Base-by-base conservation (phyloP, 2,113 vertebrate species). In the Crotalus tigris region DNA sequence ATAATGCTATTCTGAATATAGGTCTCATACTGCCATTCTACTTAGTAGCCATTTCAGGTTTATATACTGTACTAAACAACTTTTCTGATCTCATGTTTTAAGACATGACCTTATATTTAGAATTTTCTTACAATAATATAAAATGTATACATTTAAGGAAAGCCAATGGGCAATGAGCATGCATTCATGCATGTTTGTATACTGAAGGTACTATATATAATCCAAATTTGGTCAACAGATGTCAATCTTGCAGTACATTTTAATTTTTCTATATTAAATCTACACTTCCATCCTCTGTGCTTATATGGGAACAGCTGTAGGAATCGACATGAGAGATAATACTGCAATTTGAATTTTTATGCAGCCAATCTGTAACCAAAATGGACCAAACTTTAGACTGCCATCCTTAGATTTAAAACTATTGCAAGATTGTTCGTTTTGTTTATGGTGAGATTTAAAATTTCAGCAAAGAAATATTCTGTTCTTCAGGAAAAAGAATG, bases 231-330 rank as follows among this genome's bases (percentile, higher is more conserved):
- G 94, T 97, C 98, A 97, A 98, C 92, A 98, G 96, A 96, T 98
- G 97, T 98, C 97, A 98, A 96, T 95, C 93, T 97, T 97, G 97
- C 49, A 91, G 95, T 94, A 85, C 13, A 13, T 88, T 95, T 94
- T 93, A 88, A 3, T 26, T 64, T 49, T 96, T n/a, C 3, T 39
- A 9, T 81, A 81, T 81, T 81, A 81, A 81, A 44, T 81, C 6
- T 81, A 81, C 7, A 81, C 33, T 81, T 81, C 33, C 15, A 44
- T 44, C 7, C 17, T 81, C 17, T 44, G 75, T 44, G 33, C 75
- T 81, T 17, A 81, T 39, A 39, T 81, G 17, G 75, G 17, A 81
- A 81, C 33, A 81, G 75, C 3, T 81, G 17, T 19, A 44, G 33
- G 7, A 81, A 44, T 44, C 7, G 7, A 9, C 17, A 81, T 44